Evolutionary conservation across 2,113 vertebrate species (phyloP).

Genomic region (Delphinapterus leucas): DNA sequence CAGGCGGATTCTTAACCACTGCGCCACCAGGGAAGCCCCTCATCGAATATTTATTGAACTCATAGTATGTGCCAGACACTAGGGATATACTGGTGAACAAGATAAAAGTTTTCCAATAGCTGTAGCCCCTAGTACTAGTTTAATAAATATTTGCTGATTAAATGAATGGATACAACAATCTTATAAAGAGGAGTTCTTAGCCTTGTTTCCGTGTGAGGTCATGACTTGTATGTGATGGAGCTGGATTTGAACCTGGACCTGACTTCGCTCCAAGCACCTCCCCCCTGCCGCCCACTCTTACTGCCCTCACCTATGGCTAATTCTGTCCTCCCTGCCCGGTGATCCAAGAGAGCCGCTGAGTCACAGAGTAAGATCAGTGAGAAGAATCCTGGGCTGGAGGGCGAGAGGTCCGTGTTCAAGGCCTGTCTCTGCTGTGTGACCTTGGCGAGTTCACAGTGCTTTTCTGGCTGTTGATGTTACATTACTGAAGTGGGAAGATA

Average conservation of each 20-base stretch:
- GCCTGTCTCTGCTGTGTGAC: conserved; percentile 3
- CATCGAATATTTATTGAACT: background rate
- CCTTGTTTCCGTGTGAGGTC: background rate
- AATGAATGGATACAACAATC: background rate
- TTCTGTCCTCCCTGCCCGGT: background rate
- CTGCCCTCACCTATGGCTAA: background rate
- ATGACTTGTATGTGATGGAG: background rate
- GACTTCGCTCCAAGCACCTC: background rate
- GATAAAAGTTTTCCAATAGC: background rate
- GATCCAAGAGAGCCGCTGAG: background rate
- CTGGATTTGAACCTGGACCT: background rate
- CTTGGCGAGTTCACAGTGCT: background rate
- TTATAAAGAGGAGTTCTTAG: background rate
- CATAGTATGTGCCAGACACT: background rate
- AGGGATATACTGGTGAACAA: background rate
- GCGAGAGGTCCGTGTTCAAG: background rate
- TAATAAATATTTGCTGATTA: background rate
- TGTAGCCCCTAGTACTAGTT: background rate
- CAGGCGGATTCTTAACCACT: no score
- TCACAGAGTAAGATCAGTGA: background rate
- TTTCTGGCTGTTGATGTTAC: background rate
- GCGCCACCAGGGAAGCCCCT: background rate
- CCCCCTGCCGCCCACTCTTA: background rate
- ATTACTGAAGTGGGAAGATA: background rate
- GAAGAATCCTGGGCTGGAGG: background rate